phyloP scores from a whole-genome alignment of 92 coral and sea anemone species.

The Zoanthus gigantus region DNA sequence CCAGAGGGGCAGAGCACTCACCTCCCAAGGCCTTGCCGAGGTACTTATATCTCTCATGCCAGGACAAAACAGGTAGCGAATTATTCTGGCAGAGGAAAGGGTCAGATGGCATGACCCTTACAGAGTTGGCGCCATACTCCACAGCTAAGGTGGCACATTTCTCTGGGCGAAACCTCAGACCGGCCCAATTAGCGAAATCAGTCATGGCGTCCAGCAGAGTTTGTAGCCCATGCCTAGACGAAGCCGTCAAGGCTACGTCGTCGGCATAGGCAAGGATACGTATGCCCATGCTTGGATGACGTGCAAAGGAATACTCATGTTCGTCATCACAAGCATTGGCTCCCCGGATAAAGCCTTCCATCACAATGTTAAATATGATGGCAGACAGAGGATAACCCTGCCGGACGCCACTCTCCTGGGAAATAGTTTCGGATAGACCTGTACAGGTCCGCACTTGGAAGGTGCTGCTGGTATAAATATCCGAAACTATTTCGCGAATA shows the following conservation, averaged over 20 bases:
- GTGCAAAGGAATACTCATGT: too few relatives aligned
- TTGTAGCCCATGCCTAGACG: background rate
- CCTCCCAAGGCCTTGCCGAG: conserved; percentile 27
- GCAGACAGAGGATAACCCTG: too few relatives aligned
- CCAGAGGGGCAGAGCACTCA: background rate
- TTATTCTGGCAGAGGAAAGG: background rate
- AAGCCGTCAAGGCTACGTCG: conserved; percentile 3
- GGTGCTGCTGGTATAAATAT: too few relatives aligned
- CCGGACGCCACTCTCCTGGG: too few relatives aligned
- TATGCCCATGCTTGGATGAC: too few relatives aligned
- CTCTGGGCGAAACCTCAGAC: background rate
- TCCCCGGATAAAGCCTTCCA: too few relatives aligned
- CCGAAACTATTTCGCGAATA: too few relatives aligned
- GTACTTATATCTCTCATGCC: conserved; percentile 20
- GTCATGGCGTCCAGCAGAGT: conserved; percentile 17
- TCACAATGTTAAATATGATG: too few relatives aligned
- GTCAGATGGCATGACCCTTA: background rate
- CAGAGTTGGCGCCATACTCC: background rate
- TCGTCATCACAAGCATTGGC: too few relatives aligned
- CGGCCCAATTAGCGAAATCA: background rate
- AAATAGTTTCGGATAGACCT: too few relatives aligned
- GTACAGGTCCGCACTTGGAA: too few relatives aligned
- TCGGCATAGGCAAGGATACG: conserved; percentile 12
- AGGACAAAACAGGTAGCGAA: background rate
- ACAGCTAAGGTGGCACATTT: background rate